Evolutionary conservation across 1,140 invertebrate species (phyloP).

Genomic region (Micrasema minimum): DNA sequence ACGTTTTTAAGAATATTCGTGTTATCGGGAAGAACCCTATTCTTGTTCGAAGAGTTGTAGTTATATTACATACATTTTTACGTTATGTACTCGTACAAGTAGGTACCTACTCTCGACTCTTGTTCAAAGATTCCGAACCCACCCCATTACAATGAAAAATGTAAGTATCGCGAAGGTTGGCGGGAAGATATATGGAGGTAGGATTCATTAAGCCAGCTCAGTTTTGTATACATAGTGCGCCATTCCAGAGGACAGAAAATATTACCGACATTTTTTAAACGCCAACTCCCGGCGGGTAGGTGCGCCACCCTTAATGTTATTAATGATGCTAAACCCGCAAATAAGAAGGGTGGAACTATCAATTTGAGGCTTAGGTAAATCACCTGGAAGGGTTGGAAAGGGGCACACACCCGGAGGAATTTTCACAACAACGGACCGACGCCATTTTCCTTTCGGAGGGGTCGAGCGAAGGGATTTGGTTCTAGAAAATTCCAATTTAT

Average conservation of each 20-base stretch:
- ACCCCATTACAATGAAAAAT: background rate
- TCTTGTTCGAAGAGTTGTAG: too few relatives aligned
- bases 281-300: slow-evolving; percentile 48
- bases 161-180: slow-evolving; percentile 26
- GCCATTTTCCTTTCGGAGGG: slow-evolving; percentile 37
- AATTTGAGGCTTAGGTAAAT: slow-evolving; percentile 55
- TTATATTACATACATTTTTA: too few relatives aligned
- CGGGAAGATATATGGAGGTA: slow-evolving; percentile 37
- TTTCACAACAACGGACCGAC: slow-evolving; percentile 22
- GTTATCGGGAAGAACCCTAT: too few relatives aligned
- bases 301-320: slow-evolving; percentile 52
- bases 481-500: too few relatives aligned
- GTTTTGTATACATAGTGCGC: slow-evolving; percentile 42
- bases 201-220: slow-evolving; percentile 51
- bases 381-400: slow-evolving; percentile 52
- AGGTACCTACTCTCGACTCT: background rate
- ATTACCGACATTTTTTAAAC: slow-evolving; percentile 51
- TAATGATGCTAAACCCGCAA: slow-evolving; percentile 53
- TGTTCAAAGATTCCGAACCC: background rate
- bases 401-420: slow-evolving; percentile 32
- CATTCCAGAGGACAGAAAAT: slow-evolving; percentile 46
- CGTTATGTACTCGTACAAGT: too few relatives aligned
- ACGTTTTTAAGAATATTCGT: too few relatives aligned
- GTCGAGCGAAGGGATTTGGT: too few relatives aligned
- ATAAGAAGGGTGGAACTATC: slow-evolving; percentile 54